Conservation (phyloP, 2,888 invertebrate genomes). For the Amitus sp. region DNA sequence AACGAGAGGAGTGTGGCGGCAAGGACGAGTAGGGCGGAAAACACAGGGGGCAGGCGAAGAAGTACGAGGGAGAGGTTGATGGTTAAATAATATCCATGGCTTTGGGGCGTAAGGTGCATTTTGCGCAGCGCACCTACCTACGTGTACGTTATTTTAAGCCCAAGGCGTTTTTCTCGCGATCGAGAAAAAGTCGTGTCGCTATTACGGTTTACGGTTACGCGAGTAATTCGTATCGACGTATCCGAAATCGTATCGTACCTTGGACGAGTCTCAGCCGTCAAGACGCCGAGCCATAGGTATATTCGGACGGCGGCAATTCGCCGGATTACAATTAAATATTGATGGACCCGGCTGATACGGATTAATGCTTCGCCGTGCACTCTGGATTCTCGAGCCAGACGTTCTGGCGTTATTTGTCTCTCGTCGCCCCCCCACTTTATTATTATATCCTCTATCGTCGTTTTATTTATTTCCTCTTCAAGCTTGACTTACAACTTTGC, state of each 20-base stretch:
- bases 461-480: too few species aligned
- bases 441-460: too few species aligned
- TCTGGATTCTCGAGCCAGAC: conserved; percentile 44
- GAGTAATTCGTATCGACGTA: conserved; percentile 27
- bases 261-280: too few species aligned
- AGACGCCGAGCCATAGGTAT: conserved; percentile 16
- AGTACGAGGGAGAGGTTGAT: too few species aligned
- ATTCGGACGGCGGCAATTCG: conserved; percentile 52
- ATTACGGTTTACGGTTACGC: conserved; percentile 4
- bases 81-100: conserved; percentile 32
- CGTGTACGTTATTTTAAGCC: too few species aligned
- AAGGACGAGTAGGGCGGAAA: too few species aligned
- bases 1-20: too few species aligned
- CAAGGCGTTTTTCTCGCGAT: too few species aligned
- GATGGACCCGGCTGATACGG: conserved; percentile 61
- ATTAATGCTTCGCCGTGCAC: conserved; percentile 57
- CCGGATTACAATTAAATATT: conserved; percentile 65
- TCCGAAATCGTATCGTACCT: conserved; percentile 12
- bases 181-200: background rate
- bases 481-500: too few species aligned
- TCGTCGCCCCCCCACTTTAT: too few species aligned
- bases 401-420: conserved; percentile 55
- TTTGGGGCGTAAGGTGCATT: conserved; percentile 39
- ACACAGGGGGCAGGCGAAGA: too few species aligned
- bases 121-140: too few species aligned